phyloP scores from a whole-genome alignment of 2,888 invertebrate species.

The Eumacrocentrus americanus region DNA sequence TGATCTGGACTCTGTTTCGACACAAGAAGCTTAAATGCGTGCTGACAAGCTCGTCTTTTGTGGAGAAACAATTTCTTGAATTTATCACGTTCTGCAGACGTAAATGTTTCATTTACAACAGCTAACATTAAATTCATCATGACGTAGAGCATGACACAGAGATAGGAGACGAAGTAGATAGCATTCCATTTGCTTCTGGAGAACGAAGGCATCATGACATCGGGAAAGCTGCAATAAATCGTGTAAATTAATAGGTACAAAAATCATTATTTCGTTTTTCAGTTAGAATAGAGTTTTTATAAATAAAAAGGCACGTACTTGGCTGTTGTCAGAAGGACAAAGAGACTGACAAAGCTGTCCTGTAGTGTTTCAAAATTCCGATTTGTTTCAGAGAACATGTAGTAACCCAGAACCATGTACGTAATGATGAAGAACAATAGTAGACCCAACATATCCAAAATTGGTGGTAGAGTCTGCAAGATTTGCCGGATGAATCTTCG shows the following conservation, averaged over 20 bases:
- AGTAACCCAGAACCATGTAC: conserved; percentile 82
- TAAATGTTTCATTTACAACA: conserved; percentile 89
- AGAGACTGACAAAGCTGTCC: conserved; percentile 86
- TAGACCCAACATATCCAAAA: conserved; percentile 85
- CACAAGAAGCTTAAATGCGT: conserved; percentile 81
- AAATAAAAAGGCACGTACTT: conserved; percentile 85
- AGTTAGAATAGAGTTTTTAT: conserved; percentile 8
- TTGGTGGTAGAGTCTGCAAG: conserved; percentile 83
- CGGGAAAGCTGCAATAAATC: conserved; percentile 75
- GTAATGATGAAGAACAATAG: conserved; percentile 84
- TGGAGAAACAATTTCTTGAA: conserved; percentile 82
- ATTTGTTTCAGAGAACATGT: conserved; percentile 80
- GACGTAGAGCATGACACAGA: conserved; percentile 83
- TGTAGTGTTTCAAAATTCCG: conserved; percentile 79
- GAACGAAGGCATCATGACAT: conserved; percentile 93
- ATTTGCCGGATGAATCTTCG: conserved; percentile 79
- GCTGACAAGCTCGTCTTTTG: conserved; percentile 79
- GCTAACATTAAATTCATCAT: conserved; percentile 92
- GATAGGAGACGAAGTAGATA: conserved; percentile 85
- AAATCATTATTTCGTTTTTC: conserved; percentile 2
- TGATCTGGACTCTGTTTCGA: conserved; percentile 75
- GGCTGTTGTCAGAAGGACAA: conserved; percentile 87
- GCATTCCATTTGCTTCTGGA: conserved; percentile 80
- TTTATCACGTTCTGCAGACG: conserved; percentile 83
- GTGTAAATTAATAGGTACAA: background rate